These are phyloP conservation scores for Pachyseris speciosa DNA, from an alignment of 64 coral and sea anemone species.

Conservation along the genomic window DNA sequence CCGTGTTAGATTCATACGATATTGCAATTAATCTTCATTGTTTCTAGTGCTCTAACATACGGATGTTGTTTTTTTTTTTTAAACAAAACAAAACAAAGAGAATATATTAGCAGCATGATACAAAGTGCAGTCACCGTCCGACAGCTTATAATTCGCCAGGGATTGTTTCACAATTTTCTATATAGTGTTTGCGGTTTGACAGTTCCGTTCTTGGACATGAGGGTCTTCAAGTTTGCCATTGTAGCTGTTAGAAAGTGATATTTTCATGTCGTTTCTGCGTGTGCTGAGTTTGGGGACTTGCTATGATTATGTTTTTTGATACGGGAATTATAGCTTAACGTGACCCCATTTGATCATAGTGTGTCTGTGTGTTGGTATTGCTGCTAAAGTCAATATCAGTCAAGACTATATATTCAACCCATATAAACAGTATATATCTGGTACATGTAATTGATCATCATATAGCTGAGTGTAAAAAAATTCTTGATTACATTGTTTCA, in stretches of 20 bases:
- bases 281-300: too few species aligned
- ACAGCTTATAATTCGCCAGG: not conserved
- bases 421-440: too few species aligned
- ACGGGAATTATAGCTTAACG: too few species aligned
- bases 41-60: not conserved
- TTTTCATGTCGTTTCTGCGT: not conserved
- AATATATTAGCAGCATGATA: not conserved
- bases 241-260: too few species aligned
- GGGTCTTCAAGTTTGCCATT: not conserved
- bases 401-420: too few species aligned
- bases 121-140: not conserved
- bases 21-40: not conserved
- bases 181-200: not conserved
- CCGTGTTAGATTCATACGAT: constrained; percentile 10
- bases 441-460: too few species aligned
- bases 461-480: too few species aligned
- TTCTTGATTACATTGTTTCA: too few species aligned
- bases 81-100: not conserved
- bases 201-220: not conserved
- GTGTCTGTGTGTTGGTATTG: too few species aligned
- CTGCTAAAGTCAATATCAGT: too few species aligned
- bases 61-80: not conserved
- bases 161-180: not conserved
- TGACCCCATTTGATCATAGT: too few species aligned
- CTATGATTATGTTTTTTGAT: too few species aligned